phyloP scores from a whole-genome alignment of 2,113 vertebrate species.

The Epinephelus fuscoguttatus region DNA sequence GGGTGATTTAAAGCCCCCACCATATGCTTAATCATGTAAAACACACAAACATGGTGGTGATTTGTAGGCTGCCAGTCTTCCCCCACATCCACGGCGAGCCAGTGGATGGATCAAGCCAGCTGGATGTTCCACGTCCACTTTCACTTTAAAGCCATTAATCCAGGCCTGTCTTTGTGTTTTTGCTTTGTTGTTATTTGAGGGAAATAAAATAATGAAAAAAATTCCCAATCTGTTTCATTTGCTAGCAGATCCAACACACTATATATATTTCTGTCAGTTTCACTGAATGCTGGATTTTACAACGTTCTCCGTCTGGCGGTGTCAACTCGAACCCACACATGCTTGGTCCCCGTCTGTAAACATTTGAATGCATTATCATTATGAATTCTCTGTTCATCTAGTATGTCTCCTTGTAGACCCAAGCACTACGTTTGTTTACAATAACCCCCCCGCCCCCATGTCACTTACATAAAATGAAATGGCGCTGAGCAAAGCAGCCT shows the following conservation, averaged over 20 bases:
- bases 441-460: not conserved
- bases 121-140: constrained; percentile 57
- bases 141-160: constrained; percentile 62
- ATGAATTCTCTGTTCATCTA: not conserved
- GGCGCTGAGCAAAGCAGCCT: no score
- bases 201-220: not conserved
- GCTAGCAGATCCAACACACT: not conserved
- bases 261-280: constrained; percentile 16
- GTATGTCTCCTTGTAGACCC: not conserved
- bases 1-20: constrained; percentile 64
- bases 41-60: constrained; percentile 70
- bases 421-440: no score
- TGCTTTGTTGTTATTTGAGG: constrained; percentile 39
- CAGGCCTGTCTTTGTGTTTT: constrained; percentile 50
- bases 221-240: constrained; percentile 21
- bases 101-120: constrained; percentile 61
- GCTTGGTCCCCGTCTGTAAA: constrained; percentile 1
- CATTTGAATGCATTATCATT: constrained; percentile 29
- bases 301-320: constrained; percentile 2
- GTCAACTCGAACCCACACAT: constrained; percentile 22
- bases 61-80: constrained; percentile 73
- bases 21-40: constrained; percentile 77
- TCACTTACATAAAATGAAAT: no score
- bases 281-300: not conserved
- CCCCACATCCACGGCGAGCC: constrained; percentile 56